These are phyloP conservation scores for Stichopus horrens DNA, from an alignment of 53 echinoderm and acorn worm species.

Conservation along the genomic window DNA sequence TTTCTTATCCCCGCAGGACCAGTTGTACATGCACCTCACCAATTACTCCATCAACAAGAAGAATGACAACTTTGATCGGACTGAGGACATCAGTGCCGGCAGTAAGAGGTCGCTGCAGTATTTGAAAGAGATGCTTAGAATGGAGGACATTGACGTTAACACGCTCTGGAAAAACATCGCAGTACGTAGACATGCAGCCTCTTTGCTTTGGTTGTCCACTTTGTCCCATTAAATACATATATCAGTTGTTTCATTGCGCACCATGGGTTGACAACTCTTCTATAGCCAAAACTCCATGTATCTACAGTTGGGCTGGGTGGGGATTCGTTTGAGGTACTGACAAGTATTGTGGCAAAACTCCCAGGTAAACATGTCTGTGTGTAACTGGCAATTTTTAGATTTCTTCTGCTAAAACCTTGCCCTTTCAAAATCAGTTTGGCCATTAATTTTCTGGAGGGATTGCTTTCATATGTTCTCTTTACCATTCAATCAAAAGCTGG, in stretches of 20 bases:
- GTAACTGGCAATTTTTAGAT: no score
- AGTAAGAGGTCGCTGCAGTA: constrained; percentile 91
- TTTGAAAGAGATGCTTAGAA: constrained; percentile 80
- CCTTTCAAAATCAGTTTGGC: no score
- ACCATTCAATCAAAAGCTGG: no score
- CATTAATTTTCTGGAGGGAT: no score
- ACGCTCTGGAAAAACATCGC: constrained; percentile 93
- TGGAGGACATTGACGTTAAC: constrained; percentile 77
- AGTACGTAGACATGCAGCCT: constrained; percentile 54
- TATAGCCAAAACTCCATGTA: no score
- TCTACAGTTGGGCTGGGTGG: no score
- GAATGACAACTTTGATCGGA: constrained; percentile 83
- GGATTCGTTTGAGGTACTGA: no score
- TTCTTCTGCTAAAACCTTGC: no score
- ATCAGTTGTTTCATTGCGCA: constrained; percentile 77
- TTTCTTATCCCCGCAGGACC: constrained; percentile 56
- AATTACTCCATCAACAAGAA: constrained; percentile 98
- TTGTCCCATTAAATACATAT: constrained; percentile 72
- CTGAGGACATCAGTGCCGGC: constrained; percentile 78
- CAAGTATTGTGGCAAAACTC: no score
- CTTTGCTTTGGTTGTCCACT: background rate
- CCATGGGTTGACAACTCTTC: constrained; percentile 63
- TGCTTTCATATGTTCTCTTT: no score
- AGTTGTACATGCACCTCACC: constrained; percentile 96
- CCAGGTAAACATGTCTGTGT: no score